Evolutionary conservation across 2,797 vertebrate genomes (phyloP).

Genomic region (Spondyliosoma cantharus): DNA sequence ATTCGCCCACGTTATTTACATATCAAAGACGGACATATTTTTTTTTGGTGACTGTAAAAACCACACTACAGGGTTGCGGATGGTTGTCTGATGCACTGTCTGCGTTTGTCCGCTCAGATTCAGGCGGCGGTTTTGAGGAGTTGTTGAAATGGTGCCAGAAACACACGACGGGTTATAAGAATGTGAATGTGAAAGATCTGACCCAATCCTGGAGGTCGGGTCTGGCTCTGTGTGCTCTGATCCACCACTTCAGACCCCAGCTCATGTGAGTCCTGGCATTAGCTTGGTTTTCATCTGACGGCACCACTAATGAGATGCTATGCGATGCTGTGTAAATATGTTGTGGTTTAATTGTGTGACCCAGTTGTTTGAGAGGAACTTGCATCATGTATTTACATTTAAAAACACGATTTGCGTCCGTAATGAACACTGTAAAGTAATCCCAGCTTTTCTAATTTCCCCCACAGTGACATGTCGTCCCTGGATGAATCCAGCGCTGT

Average conservation of each 20-base stretch:
- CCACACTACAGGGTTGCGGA: neutral
- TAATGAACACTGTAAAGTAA: neutral
- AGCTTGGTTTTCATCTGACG: neutral
- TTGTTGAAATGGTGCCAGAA: constrained; percentile 92
- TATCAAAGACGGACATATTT: neutral
- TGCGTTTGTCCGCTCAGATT: constrained; percentile 62
- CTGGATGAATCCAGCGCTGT: constrained; percentile 78
- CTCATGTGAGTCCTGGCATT: constrained; percentile 87
- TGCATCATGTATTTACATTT: neutral
- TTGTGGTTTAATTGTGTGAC: constrained; percentile 3
- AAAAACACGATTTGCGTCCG: too few species aligned
- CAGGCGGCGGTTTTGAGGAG: constrained; percentile 80
- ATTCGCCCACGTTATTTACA: neutral
- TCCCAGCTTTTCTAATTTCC: neutral
- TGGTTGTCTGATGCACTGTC: neutral
- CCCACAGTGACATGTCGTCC: constrained; percentile 84
- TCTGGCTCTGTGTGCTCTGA: constrained; percentile 90
- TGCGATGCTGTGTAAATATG: neutral
- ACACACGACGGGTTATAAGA: constrained; percentile 84
- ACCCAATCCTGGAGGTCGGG: constrained; percentile 91
- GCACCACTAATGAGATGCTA: neutral
- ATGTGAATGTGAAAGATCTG: constrained; percentile 86
- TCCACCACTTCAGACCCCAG: constrained; percentile 88
- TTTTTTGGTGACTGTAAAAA: neutral
- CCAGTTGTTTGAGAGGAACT: constrained; percentile 7